Percentiles rank a stretch among this genome's conserved stretches.
These are phyloP conservation scores for Malachius bipustulatus DNA, from an alignment of 2,888 invertebrate species.

Conservation along the genomic window DNA sequence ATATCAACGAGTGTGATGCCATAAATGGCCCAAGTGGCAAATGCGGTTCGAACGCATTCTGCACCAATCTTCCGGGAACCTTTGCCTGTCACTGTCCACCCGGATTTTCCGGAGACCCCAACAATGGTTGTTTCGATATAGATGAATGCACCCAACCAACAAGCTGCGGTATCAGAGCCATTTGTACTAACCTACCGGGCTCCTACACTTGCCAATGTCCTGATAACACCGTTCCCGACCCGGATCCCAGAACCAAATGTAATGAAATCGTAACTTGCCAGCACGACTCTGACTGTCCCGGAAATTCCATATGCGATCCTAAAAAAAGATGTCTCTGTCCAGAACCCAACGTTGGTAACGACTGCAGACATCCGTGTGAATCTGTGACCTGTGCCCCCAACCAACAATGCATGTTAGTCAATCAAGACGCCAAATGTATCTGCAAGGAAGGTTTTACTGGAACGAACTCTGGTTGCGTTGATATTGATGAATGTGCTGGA, in stretches of 20 bases:
- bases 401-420: constrained; percentile 77
- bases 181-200: constrained; percentile 67
- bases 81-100: constrained; percentile 72
- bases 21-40: constrained; percentile 65
- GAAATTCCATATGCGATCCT: constrained; percentile 74
- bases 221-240: constrained; percentile 68
- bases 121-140: constrained; percentile 67
- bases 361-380: constrained; percentile 90
- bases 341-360: constrained; percentile 82
- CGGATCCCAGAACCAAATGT: constrained; percentile 71
- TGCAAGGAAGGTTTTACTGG: constrained; percentile 76
- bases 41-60: constrained; percentile 74
- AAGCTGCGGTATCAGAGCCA: constrained; percentile 69
- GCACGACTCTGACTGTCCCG: constrained; percentile 68
- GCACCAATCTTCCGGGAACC: constrained; percentile 68
- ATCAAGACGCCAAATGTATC: constrained; percentile 71
- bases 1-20: constrained; percentile 82
- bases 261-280: constrained; percentile 71
- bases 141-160: constrained; percentile 66
- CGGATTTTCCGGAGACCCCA: constrained; percentile 78
- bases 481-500: constrained; percentile 76
- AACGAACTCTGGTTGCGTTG: constrained; percentile 60
- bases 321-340: constrained; percentile 75
- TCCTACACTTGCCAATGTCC: constrained; percentile 72
- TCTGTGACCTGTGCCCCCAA: constrained; percentile 72